A percentile compares a stretch with the other conserved stretches of the same genome.
phyloP scores from a whole-genome alignment of 2,888 invertebrate genomes.

The Phengaris alcon region DNA sequence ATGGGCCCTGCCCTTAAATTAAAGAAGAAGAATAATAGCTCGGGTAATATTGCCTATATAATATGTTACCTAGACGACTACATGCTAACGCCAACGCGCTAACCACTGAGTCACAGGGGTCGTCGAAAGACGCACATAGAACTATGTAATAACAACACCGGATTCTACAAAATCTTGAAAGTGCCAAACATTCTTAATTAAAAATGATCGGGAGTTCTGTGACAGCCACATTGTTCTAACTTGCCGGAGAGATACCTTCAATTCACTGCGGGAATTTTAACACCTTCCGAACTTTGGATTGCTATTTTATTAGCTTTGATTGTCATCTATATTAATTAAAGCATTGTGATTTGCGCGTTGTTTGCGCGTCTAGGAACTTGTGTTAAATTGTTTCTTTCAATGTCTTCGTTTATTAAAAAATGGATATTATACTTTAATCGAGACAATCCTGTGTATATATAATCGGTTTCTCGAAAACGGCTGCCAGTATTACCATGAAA shows the following conservation, averaged over 20 bases:
- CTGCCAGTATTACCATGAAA: no score
- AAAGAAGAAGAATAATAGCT: no score
- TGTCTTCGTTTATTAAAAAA: background rate
- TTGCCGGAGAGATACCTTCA: background rate
- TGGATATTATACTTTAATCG: no score
- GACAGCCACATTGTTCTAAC: constrained; percentile 4
- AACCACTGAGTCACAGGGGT: no score
- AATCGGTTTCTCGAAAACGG: no score
- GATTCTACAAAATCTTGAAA: constrained; percentile 13
- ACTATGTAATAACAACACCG: background rate
- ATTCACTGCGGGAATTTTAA: background rate
- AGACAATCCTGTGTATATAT: no score
- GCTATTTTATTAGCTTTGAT: constrained; percentile 13
- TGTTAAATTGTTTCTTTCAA: background rate
- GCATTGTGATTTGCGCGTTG: background rate
- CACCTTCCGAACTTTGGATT: constrained; percentile 2
- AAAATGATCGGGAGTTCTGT: constrained; percentile 24
- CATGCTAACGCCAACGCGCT: no score
- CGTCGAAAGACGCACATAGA: background rate
- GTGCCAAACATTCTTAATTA: constrained; percentile 31
- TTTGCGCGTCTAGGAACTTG: background rate
- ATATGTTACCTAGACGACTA: no score
- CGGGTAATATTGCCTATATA: no score
- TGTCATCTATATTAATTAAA: background rate
- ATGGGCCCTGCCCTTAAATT: no score